Base-by-base conservation (phyloP, 2,113 vertebrate genomes). In the Ariopsis seemanni region DNA sequence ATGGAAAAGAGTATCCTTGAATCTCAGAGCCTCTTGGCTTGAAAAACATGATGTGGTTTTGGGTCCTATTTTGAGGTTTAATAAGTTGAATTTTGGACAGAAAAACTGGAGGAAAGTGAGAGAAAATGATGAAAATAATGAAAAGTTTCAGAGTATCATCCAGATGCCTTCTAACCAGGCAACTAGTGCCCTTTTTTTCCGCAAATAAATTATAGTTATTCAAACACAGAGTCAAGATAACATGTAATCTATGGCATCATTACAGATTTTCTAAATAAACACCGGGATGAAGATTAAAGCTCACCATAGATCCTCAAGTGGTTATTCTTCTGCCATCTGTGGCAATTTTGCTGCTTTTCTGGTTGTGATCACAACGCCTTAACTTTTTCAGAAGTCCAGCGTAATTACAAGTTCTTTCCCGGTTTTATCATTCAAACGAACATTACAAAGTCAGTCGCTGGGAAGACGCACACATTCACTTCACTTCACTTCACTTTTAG, bases 201-300 rank as follows among this genome's bases (percentile, higher is more conserved):
- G 77, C 34, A 77, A n/a, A 88, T 53, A 85, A 65, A 90, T 79
- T 63, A 58, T 84, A 91, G 84, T 48, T 22, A 42, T 87, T 60
- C 55, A 62, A 80, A 55, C 86, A n/a, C 58, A 81, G 82, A 55
- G 30, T 20, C 60, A 84, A 58, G 62, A 34, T 84, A 88, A 72
- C 86, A 86, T 90, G 50, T 86, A 48, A 88, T 90, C 74, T 22
- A 78, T 15, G 67, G 86, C 63, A 63, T 85, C 55, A 88, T 85
- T 86, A 87, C 69, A 81, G 84, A 69, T 55, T 52, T 62, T 62
- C 30, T 67, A 90, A 63, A 85, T 87, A 87, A 89, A 89, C 85
- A 83, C 52, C 18, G 25, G 34, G 18, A 83, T 72, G 25, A 81
- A 74, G 83, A 81, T 91, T 72, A 89, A 84, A 89, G 86, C 22